phyloP scores from a whole-genome alignment of 1,140 invertebrate species.

The Habropoda laboriosa region DNA sequence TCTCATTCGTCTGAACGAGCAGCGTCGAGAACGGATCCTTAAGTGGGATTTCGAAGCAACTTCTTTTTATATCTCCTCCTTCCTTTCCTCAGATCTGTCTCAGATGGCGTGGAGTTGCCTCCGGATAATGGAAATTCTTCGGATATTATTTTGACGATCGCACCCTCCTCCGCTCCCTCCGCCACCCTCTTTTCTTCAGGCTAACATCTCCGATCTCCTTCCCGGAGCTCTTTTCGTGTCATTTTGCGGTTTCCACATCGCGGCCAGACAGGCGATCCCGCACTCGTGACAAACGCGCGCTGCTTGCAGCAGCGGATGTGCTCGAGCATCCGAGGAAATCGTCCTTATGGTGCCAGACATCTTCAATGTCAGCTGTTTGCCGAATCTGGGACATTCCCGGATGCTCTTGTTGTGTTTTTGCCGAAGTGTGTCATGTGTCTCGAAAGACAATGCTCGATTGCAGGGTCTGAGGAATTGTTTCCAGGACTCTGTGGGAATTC shows the following conservation, averaged over 20 bases:
- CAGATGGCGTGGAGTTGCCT: background rate
- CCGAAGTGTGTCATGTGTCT: background rate
- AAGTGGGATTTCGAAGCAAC: background rate
- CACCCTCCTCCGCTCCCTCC: background rate
- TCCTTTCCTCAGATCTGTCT: background rate
- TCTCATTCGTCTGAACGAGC: background rate
- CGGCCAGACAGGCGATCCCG: background rate
- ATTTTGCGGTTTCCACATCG: background rate
- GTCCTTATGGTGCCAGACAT: background rate
- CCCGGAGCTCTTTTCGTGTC: background rate
- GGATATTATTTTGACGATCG: slow-evolving; percentile 36
- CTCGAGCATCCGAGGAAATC: background rate
- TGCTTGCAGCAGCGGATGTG: background rate
- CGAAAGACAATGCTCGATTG: background rate
- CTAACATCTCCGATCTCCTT: slow-evolving; percentile 3
- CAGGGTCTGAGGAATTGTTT: background rate
- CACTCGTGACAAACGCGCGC: background rate
- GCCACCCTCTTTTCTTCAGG: too few relatives aligned
- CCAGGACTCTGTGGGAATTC: too few relatives aligned
- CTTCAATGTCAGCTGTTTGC: background rate
- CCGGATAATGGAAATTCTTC: slow-evolving; percentile 54
- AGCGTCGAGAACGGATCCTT: background rate
- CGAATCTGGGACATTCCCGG: slow-evolving; percentile 1
- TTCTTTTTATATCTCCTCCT: background rate
- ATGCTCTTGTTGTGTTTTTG: background rate